Base-by-base conservation (phyloP, 2,113 vertebrate species). In the Dermatemys mawii region DNA sequence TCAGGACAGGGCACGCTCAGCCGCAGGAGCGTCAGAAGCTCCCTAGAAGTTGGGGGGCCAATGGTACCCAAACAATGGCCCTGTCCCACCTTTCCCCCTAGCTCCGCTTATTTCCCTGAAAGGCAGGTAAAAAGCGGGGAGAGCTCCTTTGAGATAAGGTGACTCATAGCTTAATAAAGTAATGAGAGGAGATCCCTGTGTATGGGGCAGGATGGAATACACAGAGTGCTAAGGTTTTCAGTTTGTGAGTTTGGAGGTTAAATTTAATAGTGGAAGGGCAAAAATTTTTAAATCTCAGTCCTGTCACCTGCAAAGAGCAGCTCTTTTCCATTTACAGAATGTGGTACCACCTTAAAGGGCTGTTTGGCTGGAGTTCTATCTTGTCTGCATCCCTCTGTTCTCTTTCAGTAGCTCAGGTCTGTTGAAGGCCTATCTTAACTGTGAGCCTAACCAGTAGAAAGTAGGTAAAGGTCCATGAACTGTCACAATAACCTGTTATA, bases 281-380 rank as follows among this genome's bases (percentile, higher is more conserved):
- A 16, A 13, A 13, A 8, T 3, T 16, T 44, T 57, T 44, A 44
- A 76, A 76, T 11, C 24, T 87, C 75, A 17, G 0, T 83, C 91
- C 26, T 89, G 86, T 76, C 26, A 51, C 29, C 41, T 80, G n/a
- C 10, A 79, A 35, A 54, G 27, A 86, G 78, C 41, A 32, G 29
- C 90, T 89, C 22, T 83, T 38, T 80, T 78, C 67, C 32, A 78
- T 92, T 14, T 0, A 0, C 67, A 60, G 55, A 9, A 0, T 9
- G 11, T 57, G 3, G 0, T 5, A 1, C 38, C 48, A 3, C 81
- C 87, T 67, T 35, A 60, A 48, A n/a, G 49, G 48, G 46, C 53
- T 79, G 53, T 73, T 54, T n/a, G 78, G 4, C 51, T 11, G 50
- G 44, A 83, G 17, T 38, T 79, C 70, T 78, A 32, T 0, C 0